A percentile compares a stretch with the other conserved stretches of the same genome.
Conservation (phyloP, 2,888 invertebrate species). For the Matsumyia berberina region DNA sequence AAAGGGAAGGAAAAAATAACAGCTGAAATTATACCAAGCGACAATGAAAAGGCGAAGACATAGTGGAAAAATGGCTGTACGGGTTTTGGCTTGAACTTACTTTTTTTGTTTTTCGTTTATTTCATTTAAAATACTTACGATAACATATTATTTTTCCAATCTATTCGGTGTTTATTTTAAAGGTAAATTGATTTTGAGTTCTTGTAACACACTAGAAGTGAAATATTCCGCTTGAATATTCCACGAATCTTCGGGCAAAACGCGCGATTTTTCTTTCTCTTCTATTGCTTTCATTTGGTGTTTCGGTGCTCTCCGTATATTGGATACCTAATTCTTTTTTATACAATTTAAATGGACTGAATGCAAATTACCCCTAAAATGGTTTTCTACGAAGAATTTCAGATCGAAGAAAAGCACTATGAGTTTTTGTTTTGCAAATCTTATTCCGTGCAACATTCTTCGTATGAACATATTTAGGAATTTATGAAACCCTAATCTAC, state of each 20-base stretch:
- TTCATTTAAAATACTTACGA: slow-evolving; percentile 40
- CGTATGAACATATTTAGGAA: neutral
- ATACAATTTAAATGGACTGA: slow-evolving; percentile 1
- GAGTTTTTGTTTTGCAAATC: neutral
- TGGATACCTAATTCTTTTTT: slow-evolving; percentile 5
- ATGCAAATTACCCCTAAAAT: slow-evolving; percentile 23
- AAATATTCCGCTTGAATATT: slow-evolving; percentile 30
- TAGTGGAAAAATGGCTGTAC: slow-evolving; percentile 76
- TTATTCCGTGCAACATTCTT: neutral
- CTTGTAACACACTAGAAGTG: neutral
- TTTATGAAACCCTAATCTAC: neutral
- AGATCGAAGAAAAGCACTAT: neutral
- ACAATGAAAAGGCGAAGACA: slow-evolving; percentile 64
- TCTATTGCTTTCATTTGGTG: slow-evolving; percentile 27
- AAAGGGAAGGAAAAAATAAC: slow-evolving; percentile 59
- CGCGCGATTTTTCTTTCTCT: slow-evolving; percentile 62
- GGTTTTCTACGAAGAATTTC: neutral
- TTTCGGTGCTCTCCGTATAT: slow-evolving; percentile 31
- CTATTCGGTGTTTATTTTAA: slow-evolving; percentile 49
- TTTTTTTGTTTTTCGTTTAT: slow-evolving; percentile 60
- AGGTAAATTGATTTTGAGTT: slow-evolving; percentile 57
- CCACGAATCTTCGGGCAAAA: slow-evolving; percentile 41
- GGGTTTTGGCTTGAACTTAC: slow-evolving; percentile 60
- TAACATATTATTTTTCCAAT: slow-evolving; percentile 32
- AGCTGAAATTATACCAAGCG: slow-evolving; percentile 73